phyloP scores from a whole-genome alignment of 1,140 invertebrate species.

The Drosophila melanica region DNA sequence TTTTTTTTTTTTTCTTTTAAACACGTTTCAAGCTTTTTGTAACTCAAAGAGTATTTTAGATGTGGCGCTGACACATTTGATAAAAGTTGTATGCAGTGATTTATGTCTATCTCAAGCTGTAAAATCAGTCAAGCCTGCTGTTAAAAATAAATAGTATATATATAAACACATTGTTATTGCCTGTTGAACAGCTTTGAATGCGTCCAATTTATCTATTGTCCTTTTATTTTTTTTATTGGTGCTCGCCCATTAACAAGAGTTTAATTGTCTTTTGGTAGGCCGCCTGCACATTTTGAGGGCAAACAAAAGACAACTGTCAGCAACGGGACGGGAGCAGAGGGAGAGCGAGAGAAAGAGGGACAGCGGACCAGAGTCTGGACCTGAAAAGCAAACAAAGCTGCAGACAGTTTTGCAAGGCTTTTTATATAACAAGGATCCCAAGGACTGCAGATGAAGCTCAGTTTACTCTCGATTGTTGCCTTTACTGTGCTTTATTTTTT shows the following conservation, averaged over 20 bases:
- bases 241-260: conserved; percentile 50
- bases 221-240: conserved; percentile 45
- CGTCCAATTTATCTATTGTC: conserved; percentile 46
- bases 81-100: neutral
- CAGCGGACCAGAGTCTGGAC: neutral
- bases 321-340: neutral
- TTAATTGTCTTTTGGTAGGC: conserved; percentile 45
- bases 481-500: conserved; percentile 9
- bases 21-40: too few relatives aligned
- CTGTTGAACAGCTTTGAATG: conserved; percentile 40
- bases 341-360: neutral
- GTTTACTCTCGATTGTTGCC: conserved; percentile 36
- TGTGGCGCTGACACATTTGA: too few relatives aligned
- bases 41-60: too few relatives aligned
- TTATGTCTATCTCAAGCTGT: neutral
- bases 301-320: conserved; percentile 42
- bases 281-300: conserved; percentile 9
- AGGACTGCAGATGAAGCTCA: conserved; percentile 40
- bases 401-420: conserved; percentile 40
- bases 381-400: conserved; percentile 42
- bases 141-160: neutral
- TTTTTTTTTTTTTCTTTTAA: too few relatives aligned
- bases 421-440: conserved; percentile 5
- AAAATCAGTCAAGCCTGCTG: neutral
- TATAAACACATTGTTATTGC: conserved; percentile 31